phyloP scores from a whole-genome alignment of 2,113 vertebrate genomes.

The Phaethon lepturus region DNA sequence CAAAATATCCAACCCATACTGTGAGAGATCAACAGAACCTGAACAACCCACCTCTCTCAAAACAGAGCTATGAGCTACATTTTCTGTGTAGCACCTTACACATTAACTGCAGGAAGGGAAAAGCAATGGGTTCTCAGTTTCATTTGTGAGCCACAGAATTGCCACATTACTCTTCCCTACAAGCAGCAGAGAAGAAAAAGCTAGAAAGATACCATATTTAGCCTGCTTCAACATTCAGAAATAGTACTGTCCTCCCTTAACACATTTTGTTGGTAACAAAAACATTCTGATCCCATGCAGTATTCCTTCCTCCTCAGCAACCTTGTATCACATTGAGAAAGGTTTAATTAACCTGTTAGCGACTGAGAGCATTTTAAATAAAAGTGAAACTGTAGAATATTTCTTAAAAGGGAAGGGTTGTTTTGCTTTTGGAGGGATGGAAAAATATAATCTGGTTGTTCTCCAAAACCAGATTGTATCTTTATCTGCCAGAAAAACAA shows the following conservation, averaged over 20 bases:
- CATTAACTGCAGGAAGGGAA: background rate
- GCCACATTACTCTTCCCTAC: background rate
- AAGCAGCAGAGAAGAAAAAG: background rate
- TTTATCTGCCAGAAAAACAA: constrained; percentile 47
- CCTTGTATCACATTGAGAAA: background rate
- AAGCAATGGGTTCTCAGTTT: background rate
- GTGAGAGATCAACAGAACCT: background rate
- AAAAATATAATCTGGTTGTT: constrained; percentile 21
- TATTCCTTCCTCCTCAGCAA: background rate
- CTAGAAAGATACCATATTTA: background rate
- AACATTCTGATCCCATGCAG: background rate
- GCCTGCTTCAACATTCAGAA: background rate
- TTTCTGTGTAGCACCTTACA: background rate
- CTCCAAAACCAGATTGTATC: constrained; percentile 36
- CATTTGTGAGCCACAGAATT: background rate
- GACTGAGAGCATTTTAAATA: background rate
- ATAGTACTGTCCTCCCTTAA: background rate
- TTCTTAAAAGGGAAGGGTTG: background rate
- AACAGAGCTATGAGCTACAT: background rate
- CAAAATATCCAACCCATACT: background rate
- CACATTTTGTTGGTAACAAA: background rate
- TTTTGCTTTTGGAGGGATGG: background rate
- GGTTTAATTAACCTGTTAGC: background rate
- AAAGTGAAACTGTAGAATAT: background rate
- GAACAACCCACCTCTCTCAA: background rate